Percentiles rank a stretch among this genome's conserved stretches.
Evolutionary conservation across 1,140 invertebrate species (phyloP).

Genomic region (Euura saliciscinereae): DNA sequence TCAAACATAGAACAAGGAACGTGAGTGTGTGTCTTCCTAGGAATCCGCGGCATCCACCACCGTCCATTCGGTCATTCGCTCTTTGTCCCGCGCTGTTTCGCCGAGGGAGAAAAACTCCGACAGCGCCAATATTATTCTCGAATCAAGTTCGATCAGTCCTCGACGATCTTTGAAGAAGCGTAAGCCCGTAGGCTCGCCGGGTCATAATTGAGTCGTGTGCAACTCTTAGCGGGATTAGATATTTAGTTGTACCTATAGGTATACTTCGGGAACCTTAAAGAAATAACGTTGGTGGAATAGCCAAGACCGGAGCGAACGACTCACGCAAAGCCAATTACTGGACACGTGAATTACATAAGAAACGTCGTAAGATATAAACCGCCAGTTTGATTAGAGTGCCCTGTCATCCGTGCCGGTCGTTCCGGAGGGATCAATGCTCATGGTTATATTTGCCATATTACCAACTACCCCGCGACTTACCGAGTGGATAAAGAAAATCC

Average conservation of each 20-base stretch:
- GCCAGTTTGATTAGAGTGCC: background rate
- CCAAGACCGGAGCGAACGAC: background rate
- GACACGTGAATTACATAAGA: constrained; percentile 4
- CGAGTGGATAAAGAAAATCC: background rate
- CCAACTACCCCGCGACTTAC: background rate
- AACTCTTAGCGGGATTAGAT: constrained; percentile 3
- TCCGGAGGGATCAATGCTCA: constrained; percentile 1
- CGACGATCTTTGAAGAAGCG: too few species aligned
- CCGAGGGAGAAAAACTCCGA: background rate
- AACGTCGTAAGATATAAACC: constrained; percentile 2
- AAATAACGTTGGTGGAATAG: background rate
- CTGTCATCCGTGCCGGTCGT: background rate
- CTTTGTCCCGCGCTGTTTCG: background rate
- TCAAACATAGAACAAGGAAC: constrained; percentile 36
- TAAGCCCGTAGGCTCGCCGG: too few species aligned
- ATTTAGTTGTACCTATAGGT: background rate
- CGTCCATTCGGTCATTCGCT: too few species aligned
- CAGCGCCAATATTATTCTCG: too few species aligned
- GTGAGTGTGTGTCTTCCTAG: constrained; percentile 12
- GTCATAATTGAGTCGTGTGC: background rate
- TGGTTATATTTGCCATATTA: background rate
- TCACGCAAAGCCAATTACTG: constrained; percentile 4
- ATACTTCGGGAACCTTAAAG: background rate
- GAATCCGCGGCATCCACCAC: constrained; percentile 9
- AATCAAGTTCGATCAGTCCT: too few species aligned